phyloP scores from a whole-genome alignment of 2,888 invertebrate species.

The Endomychus coccineus region DNA sequence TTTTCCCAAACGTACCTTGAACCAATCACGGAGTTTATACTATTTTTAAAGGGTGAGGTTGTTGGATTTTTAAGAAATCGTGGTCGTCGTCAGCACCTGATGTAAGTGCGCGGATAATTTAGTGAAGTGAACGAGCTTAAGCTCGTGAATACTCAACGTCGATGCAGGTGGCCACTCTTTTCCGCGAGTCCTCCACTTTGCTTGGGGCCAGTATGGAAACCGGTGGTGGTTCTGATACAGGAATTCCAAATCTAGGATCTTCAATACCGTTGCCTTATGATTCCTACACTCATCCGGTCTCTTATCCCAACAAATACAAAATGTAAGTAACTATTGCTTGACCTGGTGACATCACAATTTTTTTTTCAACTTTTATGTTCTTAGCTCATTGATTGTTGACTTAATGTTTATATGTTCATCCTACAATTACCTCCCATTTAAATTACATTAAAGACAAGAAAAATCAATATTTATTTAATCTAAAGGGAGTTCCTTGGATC shows the following conservation, averaged over 20 bases:
- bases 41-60: conserved; percentile 51
- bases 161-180: conserved; percentile 63
- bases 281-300: conserved; percentile 40
- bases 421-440: too few species aligned
- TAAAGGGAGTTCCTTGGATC: too few species aligned
- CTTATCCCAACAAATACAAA: conserved; percentile 44
- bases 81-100: conserved; percentile 30
- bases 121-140: conserved; percentile 16
- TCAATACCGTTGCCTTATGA: conserved; percentile 36
- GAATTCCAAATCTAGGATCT: conserved; percentile 34
- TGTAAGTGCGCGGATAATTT: conserved; percentile 25
- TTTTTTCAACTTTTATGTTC: too few species aligned
- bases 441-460: too few species aligned
- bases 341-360: too few species aligned
- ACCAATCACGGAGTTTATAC: conserved; percentile 48
- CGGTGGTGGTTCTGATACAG: conserved; percentile 35
- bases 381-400: too few species aligned
- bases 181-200: conserved; percentile 59
- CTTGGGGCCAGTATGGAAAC: conserved; percentile 57
- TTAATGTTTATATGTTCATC: too few species aligned
- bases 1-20: conserved; percentile 54
- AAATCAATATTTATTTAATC: too few species aligned
- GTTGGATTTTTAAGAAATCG: conserved; percentile 41
- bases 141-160: conserved; percentile 37
- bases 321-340: conserved; percentile 40